phyloP scores from a whole-genome alignment of 2,113 vertebrate genomes.

The Spizaetus ornatus region DNA sequence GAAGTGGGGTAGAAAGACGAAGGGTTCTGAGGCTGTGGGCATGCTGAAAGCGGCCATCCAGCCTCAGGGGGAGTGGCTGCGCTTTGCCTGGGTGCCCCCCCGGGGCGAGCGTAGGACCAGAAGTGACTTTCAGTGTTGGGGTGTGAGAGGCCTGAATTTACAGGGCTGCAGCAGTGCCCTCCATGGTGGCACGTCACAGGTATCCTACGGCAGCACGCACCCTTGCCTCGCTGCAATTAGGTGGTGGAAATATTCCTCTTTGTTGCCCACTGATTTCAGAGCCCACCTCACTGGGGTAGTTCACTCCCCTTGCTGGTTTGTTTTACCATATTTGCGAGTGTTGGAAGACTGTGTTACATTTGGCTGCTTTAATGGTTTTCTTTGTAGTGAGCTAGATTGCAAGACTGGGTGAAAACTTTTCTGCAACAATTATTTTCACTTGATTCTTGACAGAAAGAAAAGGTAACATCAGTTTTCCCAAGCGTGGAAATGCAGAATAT shows the following conservation, averaged over 20 bases:
- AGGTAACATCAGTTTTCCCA: background rate
- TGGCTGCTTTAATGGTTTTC: background rate
- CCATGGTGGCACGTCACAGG: background rate
- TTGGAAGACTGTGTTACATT: background rate
- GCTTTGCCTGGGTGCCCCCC: background rate
- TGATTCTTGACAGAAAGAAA: background rate
- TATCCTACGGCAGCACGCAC: background rate
- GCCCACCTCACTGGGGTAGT: background rate
- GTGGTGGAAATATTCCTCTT: background rate
- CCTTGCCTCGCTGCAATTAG: background rate
- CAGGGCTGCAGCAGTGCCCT: background rate
- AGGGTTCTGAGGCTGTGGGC: background rate
- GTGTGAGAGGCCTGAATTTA: background rate
- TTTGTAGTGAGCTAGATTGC: background rate
- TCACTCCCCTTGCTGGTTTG: background rate
- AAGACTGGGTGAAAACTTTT: too few relatives aligned
- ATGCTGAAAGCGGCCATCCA: background rate
- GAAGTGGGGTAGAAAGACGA: background rate
- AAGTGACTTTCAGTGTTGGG: background rate
- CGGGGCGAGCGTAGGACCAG: fast-evolving
- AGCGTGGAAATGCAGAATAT: background rate
- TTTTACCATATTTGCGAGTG: fast-evolving
- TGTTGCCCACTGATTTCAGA: background rate
- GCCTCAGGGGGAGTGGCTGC: fast-evolving
- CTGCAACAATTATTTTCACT: background rate